These are phyloP conservation scores for Masnerella sp. DNA, from an alignment of 2,888 invertebrate species.

Conservation along the genomic window DNA sequence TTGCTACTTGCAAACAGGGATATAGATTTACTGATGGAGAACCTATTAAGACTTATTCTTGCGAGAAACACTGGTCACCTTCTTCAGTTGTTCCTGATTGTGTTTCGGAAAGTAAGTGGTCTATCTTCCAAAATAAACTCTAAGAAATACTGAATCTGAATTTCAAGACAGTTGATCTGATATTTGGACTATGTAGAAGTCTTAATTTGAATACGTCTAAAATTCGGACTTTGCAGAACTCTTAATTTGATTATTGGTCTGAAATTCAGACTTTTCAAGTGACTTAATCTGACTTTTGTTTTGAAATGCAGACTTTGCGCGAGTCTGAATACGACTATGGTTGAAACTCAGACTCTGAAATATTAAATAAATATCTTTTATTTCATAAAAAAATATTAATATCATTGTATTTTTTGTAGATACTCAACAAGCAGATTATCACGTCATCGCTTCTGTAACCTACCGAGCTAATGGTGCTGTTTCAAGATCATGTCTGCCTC, in stretches of 20 bases:
- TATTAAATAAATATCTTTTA: neutral
- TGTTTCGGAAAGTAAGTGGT: slow-evolving; percentile 92
- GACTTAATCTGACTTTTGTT: too few species aligned
- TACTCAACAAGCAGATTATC: slow-evolving; percentile 96
- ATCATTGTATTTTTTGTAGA: slow-evolving; percentile 78
- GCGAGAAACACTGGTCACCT: slow-evolving; percentile 92
- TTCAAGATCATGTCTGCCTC: slow-evolving; percentile 88
- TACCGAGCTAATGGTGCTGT: slow-evolving; percentile 95
- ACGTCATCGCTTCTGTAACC: slow-evolving; percentile 90
- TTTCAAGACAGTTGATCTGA: too few species aligned
- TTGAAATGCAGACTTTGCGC: too few species aligned
- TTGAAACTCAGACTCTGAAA: neutral
- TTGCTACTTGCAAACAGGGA: slow-evolving; percentile 92
- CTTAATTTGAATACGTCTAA: too few species aligned
- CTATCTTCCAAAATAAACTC: too few species aligned
- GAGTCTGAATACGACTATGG: too few species aligned
- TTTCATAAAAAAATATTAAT: too few species aligned
- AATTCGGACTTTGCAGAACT: too few species aligned
- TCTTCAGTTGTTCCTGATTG: slow-evolving; percentile 95
- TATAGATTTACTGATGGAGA: slow-evolving; percentile 95
- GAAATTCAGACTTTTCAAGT: too few species aligned
- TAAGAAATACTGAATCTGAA: too few species aligned
- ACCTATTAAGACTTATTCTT: slow-evolving; percentile 90
- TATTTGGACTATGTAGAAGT: too few species aligned
- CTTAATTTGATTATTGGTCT: too few species aligned